These are phyloP conservation scores for Sclerodermus sp. DNA, from an alignment of 2,888 invertebrate species.

Conservation along the genomic window DNA sequence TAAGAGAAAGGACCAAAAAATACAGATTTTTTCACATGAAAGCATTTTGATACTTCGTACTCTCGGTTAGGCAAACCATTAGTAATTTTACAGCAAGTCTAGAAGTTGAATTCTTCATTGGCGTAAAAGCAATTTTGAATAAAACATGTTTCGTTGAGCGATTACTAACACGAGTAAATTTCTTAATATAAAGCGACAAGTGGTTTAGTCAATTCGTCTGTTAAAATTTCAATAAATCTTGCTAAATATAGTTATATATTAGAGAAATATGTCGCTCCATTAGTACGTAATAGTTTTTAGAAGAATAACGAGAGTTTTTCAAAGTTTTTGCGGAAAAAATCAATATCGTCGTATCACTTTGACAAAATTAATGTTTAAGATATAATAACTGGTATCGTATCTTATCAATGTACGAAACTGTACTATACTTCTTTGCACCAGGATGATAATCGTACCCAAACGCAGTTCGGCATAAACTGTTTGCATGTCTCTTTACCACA, in stretches of 20 bases:
- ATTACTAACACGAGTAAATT: too few relatives aligned
- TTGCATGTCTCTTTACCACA: conserved; percentile 40
- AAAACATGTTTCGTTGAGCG: too few relatives aligned
- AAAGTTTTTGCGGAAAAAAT: background rate
- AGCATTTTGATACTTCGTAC: conserved; percentile 1
- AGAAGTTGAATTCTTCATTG: too few relatives aligned
- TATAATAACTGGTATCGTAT: too few relatives aligned
- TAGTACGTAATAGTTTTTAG: too few relatives aligned
- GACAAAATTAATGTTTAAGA: too few relatives aligned
- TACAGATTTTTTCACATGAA: conserved; percentile 5
- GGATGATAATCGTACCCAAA: conserved; percentile 43
- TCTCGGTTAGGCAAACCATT: too few relatives aligned
- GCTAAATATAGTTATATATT: background rate
- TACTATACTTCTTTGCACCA: conserved; percentile 37
- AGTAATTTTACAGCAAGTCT: too few relatives aligned
- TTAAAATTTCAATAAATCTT: background rate
- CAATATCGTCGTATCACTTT: conserved; percentile 11
- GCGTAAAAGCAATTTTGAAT: too few relatives aligned
- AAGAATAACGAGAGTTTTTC: too few relatives aligned
- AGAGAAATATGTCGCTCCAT: background rate
- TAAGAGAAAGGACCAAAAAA: conserved; percentile 15
- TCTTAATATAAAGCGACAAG: conserved; percentile 1
- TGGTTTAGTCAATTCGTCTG: conserved; percentile 1
- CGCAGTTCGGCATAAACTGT: conserved; percentile 44
- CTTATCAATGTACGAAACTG: conserved; percentile 19